Percentiles rank a stretch among this genome's conserved stretches.
These are phyloP conservation scores for Daboia siamensis DNA, from an alignment of 2,113 vertebrate species.

Conservation along the genomic window DNA sequence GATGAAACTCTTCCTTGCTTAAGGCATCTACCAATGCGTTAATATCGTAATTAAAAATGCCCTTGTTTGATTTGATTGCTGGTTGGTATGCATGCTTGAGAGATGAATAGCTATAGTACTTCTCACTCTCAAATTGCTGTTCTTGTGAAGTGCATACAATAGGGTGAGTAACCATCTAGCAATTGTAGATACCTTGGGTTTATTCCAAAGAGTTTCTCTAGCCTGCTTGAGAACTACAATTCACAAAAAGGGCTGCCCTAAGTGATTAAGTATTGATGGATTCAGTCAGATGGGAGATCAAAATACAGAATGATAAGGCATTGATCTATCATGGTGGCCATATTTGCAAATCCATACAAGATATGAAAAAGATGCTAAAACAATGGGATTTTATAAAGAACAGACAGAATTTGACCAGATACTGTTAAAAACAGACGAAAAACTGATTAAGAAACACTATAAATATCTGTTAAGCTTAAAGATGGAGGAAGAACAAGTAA, in stretches of 20 bases:
- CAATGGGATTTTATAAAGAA: too few relatives aligned
- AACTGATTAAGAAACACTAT: too few relatives aligned
- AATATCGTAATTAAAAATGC: neutral
- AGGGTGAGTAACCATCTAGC: neutral
- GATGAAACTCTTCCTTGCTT: neutral
- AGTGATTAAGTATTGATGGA: neutral
- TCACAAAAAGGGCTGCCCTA: neutral
- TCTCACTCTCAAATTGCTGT: neutral
- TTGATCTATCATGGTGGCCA: too few relatives aligned
- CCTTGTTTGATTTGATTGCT: neutral
- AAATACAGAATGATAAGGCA: too few relatives aligned
- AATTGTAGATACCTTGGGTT: neutral
- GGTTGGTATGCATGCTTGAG: neutral
- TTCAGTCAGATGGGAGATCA: neutral
- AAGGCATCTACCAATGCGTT: neutral
- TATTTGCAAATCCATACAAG: too few relatives aligned
- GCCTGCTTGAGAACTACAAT: neutral
- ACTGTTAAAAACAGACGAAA: too few relatives aligned
- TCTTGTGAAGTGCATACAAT: neutral
- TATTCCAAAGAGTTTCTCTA: neutral
- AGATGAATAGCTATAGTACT: neutral
- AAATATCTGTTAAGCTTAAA: too few relatives aligned
- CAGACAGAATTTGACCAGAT: too few relatives aligned
- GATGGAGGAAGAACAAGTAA: too few relatives aligned
- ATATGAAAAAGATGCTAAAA: too few relatives aligned